Base-by-base conservation (phyloP, 2,888 invertebrate species). In the Lottia gigantea region DNA sequence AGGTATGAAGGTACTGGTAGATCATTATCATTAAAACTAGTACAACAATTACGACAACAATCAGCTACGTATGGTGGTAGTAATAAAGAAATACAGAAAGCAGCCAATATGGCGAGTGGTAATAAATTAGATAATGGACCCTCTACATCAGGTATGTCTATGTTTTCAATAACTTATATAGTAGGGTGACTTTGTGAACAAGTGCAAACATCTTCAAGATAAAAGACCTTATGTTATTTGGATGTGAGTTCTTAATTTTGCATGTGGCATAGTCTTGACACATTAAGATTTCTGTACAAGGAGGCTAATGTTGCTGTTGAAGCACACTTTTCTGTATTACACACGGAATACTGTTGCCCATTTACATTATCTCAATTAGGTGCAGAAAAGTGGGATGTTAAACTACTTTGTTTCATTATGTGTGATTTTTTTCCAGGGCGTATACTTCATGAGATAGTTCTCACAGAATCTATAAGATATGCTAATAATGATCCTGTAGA, bases 1-100 rank as follows among this genome's bases (percentile, higher is more conserved):
- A 91, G 91, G 0, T 98, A 98, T 87, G 98, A 98, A 90, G 98
- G 99, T 68, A 99, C 99, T 0, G 99, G 99, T 0, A 91, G 99
- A 14, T 97, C 98, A 0, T 90, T 99, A 26, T 97, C 97, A 0
- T 90, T 99, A 69, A 99, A 99, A 89, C 90, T 99, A 25, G 92
- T 99, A 69, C 94, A 96, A 67, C 95, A 98, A 86, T 90, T 99
- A 68, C 88, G 94, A 72, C 89, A 91, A 65, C 92, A 93, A 86
- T 90, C 92, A 40, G 89, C 88, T 6, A 90, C 91, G 15, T 89
- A 89, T 61, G 92, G 91, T 47, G 90, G 77, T 4, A 75, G 70
- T 45, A 72, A 90, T 25, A 89, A 91, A 63, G 90, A 91, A 68
- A 75, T 80, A 25, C 77, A 81, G 72, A 80, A 81, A 68, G 77